Percentiles rank a stretch among this genome's conserved stretches.
These are phyloP conservation scores for Myotis davidii DNA, from an alignment of 2,113 vertebrate genomes.

Conservation along the genomic window DNA sequence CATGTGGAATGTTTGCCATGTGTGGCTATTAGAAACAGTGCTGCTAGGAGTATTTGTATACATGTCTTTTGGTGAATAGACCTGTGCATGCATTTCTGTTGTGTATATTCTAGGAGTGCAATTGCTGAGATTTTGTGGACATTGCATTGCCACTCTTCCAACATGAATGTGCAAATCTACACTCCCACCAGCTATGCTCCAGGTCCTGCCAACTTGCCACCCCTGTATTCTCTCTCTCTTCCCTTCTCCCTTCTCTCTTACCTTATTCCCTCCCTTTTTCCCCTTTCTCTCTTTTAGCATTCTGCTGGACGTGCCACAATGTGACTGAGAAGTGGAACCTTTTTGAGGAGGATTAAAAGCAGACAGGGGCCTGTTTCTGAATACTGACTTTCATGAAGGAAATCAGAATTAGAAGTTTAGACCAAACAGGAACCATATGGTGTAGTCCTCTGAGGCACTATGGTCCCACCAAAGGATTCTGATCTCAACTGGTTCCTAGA, in stretches of 20 bases:
- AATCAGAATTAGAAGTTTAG: background rate
- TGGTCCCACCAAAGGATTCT: background rate
- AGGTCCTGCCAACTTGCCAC: background rate
- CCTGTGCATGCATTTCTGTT: background rate
- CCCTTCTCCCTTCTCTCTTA: too few relatives aligned
- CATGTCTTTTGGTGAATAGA: background rate
- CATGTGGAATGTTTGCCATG: background rate
- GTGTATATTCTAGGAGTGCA: background rate
- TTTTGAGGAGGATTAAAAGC: background rate
- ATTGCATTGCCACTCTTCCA: background rate
- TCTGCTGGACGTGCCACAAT: background rate
- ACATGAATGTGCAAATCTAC: background rate
- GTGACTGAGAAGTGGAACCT: background rate
- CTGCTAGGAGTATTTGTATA: background rate
- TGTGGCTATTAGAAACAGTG: background rate
- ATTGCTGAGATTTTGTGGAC: background rate
- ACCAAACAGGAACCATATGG: background rate
- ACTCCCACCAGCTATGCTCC: background rate
- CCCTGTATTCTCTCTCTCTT: background rate
- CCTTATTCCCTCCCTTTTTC: accelerated
- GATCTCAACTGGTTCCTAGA: background rate
- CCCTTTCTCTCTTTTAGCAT: background rate
- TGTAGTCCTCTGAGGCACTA: background rate
- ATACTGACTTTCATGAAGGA: background rate
- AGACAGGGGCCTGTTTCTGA: background rate